These are phyloP conservation scores for Euglossa dilemma DNA, from an alignment of 1,140 invertebrate genomes.

Conservation along the genomic window DNA sequence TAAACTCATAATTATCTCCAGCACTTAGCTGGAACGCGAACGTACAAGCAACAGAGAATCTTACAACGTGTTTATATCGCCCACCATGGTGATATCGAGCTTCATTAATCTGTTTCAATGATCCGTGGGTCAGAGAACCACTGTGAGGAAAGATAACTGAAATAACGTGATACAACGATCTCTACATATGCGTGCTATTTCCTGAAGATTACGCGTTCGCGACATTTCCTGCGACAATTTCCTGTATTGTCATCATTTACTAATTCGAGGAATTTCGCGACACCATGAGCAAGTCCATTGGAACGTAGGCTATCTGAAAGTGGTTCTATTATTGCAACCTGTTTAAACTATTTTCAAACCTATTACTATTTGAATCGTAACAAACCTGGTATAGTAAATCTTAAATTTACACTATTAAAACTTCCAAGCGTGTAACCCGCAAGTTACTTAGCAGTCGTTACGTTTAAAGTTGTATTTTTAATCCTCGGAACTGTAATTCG, in stretches of 20 bases:
- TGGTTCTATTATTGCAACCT: background rate
- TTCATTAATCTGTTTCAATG: background rate
- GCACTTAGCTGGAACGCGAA: too few relatives aligned
- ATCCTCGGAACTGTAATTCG: too few relatives aligned
- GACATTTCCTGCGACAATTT: conserved; percentile 33
- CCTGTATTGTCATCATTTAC: conserved; percentile 6
- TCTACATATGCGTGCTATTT: conserved; percentile 24
- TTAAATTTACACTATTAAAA: background rate
- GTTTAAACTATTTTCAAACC: too few relatives aligned
- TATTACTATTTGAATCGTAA: background rate
- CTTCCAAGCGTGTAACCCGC: background rate
- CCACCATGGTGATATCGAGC: background rate
- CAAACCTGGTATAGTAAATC: background rate
- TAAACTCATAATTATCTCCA: background rate
- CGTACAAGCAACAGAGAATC: background rate
- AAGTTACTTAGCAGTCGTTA: background rate
- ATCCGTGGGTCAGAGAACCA: background rate
- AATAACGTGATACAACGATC: conserved; percentile 13
- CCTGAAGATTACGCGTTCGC: conserved; percentile 28
- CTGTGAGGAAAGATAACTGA: background rate
- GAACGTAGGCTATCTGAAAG: background rate
- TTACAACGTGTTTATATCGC: background rate
- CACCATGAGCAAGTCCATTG: background rate
- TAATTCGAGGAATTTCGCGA: background rate
- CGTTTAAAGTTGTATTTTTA: background rate